A percentile compares a stretch with the other conserved stretches of the same genome.
These are phyloP conservation scores for Tretioscincus oriximinensis DNA, from an alignment of 2,113 vertebrate genomes.

Conservation along the genomic window DNA sequence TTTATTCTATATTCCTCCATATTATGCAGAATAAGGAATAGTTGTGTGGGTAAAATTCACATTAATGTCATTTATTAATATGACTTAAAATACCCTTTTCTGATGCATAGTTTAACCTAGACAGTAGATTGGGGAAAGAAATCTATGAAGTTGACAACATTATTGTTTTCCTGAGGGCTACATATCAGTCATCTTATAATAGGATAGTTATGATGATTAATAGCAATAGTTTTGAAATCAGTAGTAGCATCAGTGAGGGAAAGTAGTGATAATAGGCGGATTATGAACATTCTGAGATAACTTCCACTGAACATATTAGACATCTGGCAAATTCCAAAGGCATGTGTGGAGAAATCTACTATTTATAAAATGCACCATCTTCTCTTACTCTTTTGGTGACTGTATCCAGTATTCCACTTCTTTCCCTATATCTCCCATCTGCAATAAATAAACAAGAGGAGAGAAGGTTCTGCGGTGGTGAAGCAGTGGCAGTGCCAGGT, in stretches of 20 bases:
- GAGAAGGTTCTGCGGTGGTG: too few species aligned
- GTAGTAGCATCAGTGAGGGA: background rate
- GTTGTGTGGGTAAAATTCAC: background rate
- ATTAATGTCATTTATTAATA: background rate
- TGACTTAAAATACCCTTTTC: background rate
- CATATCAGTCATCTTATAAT: background rate
- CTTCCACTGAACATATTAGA: background rate
- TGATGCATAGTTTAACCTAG: background rate
- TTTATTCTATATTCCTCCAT: background rate
- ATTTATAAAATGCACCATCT: background rate
- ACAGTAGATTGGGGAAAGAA: background rate
- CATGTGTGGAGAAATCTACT: background rate
- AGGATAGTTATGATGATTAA: background rate
- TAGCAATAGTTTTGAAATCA: background rate
- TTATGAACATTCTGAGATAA: background rate
- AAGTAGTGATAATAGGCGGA: background rate
- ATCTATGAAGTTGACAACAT: background rate
- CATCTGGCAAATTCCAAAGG: background rate
- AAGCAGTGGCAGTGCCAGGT: too few species aligned
- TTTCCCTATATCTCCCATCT: background rate
- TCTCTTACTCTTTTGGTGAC: too few species aligned
- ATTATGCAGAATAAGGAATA: background rate
- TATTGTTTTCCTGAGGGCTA: background rate
- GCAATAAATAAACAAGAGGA: background rate
- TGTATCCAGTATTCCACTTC: background rate